Evolutionary conservation across 2,888 invertebrate genomes (phyloP).

Genomic region (Ferdinandea cuprea): DNA sequence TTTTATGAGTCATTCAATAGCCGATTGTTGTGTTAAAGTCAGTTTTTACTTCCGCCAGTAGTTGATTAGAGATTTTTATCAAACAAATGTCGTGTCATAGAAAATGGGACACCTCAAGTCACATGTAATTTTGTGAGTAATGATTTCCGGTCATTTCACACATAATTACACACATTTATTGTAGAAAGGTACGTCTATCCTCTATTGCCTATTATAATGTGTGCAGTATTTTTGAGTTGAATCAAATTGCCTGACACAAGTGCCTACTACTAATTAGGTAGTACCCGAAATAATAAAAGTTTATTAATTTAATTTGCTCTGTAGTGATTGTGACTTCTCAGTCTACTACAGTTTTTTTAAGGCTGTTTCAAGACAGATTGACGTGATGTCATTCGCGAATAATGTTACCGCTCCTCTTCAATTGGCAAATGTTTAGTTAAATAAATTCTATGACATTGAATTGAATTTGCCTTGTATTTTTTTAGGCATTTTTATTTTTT

Average conservation of each 20-base stretch:
- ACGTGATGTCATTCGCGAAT: conserved; percentile 44
- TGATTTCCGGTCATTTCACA: conserved; percentile 37
- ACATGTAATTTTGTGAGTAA: conserved; percentile 10
- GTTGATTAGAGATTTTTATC: background rate
- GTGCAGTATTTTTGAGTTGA: conserved; percentile 5
- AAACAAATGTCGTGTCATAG: conserved; percentile 19
- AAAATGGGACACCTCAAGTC: conserved; percentile 1
- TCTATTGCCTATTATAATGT: too few species aligned
- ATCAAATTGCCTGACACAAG: conserved; percentile 12
- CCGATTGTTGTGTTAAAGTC: background rate
- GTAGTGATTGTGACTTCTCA: conserved; percentile 11
- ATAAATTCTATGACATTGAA: conserved; percentile 16
- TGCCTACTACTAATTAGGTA: conserved; percentile 18
- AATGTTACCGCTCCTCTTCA: conserved; percentile 18
- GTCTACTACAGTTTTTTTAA: too few species aligned
- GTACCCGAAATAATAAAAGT: conserved; percentile 6
- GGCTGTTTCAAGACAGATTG: conserved; percentile 5
- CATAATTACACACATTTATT: conserved; percentile 21
- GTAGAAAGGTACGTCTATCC: background rate
- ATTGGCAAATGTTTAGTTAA: conserved; percentile 16
- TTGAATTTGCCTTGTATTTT: conserved; percentile 14
- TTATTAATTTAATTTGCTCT: conserved; percentile 11
- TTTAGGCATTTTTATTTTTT: background rate
- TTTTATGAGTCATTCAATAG: conserved; percentile 12
- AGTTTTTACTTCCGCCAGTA: background rate